These are phyloP conservation scores for Leuciscus idus DNA, from an alignment of 2,113 vertebrate species.

Conservation along the genomic window DNA sequence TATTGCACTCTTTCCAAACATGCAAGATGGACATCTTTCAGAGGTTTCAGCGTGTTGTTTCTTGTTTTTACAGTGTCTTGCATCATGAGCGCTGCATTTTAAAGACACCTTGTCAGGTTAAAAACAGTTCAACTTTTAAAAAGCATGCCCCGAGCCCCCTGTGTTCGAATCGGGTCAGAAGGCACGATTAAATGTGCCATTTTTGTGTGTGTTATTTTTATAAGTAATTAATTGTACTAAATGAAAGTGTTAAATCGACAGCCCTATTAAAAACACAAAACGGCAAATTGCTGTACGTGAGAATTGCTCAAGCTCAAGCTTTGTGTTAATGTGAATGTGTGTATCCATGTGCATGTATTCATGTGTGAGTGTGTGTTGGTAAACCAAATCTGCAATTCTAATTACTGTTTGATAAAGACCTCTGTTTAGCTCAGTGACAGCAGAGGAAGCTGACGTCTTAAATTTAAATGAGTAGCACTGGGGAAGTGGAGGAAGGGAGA, in stretches of 20 bases:
- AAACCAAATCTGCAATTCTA: conserved; percentile 58
- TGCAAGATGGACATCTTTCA: background rate
- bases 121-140: background rate
- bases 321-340: conserved; percentile 25
- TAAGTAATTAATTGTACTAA: background rate
- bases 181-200: background rate
- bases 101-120: background rate
- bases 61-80: conserved; percentile 19
- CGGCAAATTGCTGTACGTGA: background rate
- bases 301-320: background rate
- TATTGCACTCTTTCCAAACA: background rate
- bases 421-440: conserved; percentile 45
- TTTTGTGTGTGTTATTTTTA: background rate
- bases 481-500: background rate
- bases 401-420: conserved; percentile 54
- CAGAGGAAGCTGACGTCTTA: conserved; percentile 46
- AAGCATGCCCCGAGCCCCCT: background rate
- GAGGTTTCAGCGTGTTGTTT: background rate
- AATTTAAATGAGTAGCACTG: conserved; percentile 47
- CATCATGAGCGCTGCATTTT: conserved; percentile 5
- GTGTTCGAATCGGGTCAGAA: background rate
- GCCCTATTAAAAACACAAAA: conserved; percentile 14
- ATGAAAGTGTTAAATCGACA: background rate
- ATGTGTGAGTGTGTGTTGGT: conserved; percentile 15
- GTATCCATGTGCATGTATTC: background rate